These are phyloP conservation scores for Nansenia antarctica DNA, from an alignment of 2,113 vertebrate genomes.

Conservation along the genomic window DNA sequence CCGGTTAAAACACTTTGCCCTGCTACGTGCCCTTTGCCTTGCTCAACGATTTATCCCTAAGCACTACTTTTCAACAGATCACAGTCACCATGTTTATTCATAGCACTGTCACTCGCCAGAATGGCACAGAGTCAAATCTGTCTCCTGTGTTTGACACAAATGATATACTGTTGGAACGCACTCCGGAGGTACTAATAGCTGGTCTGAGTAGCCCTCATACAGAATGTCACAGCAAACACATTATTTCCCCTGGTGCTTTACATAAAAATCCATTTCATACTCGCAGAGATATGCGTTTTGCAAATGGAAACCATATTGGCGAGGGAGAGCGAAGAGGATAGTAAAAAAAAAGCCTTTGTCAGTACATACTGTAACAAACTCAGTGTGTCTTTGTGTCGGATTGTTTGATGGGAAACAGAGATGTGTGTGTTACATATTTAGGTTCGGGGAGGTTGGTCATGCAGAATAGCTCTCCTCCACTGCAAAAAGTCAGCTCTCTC, in stretches of 20 bases:
- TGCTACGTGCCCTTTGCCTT: slow-evolving; percentile 36
- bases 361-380: not conserved
- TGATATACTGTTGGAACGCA: slow-evolving; percentile 50
- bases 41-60: slow-evolving; percentile 57
- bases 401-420: not conserved
- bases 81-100: slow-evolving; percentile 54
- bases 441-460: not conserved
- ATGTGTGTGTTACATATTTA: not conserved
- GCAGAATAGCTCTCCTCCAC: not conserved
- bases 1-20: slow-evolving; percentile 46
- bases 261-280: slow-evolving; percentile 31
- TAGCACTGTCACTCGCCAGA: slow-evolving; percentile 48
- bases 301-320: slow-evolving; percentile 54
- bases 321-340: slow-evolving; percentile 13
- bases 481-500: too few species aligned
- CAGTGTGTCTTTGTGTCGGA: too few species aligned
- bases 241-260: slow-evolving; percentile 46
- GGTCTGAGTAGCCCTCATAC: slow-evolving; percentile 57
- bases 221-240: slow-evolving; percentile 59
- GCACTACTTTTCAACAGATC: slow-evolving; percentile 31
- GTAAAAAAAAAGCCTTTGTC: not conserved
- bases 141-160: slow-evolving; percentile 57
- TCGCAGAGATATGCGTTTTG: slow-evolving; percentile 44
- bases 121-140: slow-evolving; percentile 56
- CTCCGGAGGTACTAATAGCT: slow-evolving; percentile 60